phyloP scores from a whole-genome alignment of 1,140 invertebrate genomes.

The Centruroides vittatus region DNA sequence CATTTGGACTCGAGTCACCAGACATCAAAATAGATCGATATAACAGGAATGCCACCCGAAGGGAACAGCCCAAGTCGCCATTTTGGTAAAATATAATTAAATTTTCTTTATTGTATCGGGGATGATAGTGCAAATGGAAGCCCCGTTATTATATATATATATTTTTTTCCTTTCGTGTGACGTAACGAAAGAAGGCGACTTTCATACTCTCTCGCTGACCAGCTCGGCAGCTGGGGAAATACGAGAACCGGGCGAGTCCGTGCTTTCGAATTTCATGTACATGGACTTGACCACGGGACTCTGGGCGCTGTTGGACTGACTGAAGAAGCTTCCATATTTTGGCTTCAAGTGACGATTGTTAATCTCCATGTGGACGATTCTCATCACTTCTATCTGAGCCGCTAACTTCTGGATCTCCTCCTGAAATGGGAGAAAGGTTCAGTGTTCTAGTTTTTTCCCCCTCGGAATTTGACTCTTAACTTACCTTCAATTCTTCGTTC shows the following conservation, averaged over 20 bases:
- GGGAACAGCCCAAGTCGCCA: too few species aligned
- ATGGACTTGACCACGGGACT: conserved; percentile 29
- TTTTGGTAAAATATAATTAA: too few species aligned
- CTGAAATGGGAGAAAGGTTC: conserved; percentile 29
- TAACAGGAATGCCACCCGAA: too few species aligned
- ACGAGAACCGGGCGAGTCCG: conserved; percentile 28
- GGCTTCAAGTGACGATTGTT: conserved; percentile 75
- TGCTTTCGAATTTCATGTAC: conserved; percentile 25
- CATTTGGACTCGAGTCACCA: too few species aligned
- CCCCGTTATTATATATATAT: too few species aligned
- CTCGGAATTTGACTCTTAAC: background rate
- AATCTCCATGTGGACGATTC: conserved; percentile 49
- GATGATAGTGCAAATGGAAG: too few species aligned
- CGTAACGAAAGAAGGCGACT: too few species aligned
- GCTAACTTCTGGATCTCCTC: conserved; percentile 81
- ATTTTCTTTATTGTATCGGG: too few species aligned
- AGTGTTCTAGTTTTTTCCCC: background rate
- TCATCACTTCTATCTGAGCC: conserved; percentile 81
- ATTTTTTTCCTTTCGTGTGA: too few species aligned
- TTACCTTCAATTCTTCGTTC: conserved; percentile 75
- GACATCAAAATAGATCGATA: too few species aligned
- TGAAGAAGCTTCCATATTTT: conserved; percentile 49
- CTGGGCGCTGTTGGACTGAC: conserved; percentile 24
- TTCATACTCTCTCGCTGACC: conserved; percentile 32
- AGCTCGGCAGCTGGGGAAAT: conserved; percentile 28